phyloP scores from a whole-genome alignment of 92 coral and sea anemone species.

The Epizoanthus rinbou region DNA sequence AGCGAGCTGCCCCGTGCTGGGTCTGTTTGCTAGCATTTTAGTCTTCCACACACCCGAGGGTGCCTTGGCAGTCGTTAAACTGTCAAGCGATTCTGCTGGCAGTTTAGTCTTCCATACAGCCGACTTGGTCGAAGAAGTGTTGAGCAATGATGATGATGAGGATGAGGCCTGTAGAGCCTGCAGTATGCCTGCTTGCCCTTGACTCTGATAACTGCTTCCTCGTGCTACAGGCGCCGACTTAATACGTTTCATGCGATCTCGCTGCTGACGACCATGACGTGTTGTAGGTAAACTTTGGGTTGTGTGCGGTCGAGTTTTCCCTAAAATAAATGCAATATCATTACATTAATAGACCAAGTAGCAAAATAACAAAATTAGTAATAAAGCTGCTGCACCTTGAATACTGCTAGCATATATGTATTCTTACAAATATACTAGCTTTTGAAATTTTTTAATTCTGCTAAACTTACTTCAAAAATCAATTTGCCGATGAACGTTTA shows the following conservation, averaged over 20 bases:
- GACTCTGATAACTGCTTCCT: constrained; percentile 70
- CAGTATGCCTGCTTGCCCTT: constrained; percentile 66
- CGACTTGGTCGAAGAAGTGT: constrained; percentile 43
- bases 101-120: constrained; percentile 69
- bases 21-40: constrained; percentile 30
- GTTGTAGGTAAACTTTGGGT: constrained; percentile 79
- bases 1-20: constrained; percentile 49
- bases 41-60: constrained; percentile 68
- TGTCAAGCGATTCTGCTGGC: constrained; percentile 16
- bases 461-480: too few relatives aligned
- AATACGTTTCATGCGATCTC: constrained; percentile 62
- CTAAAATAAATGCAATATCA: constrained; percentile 27
- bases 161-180: constrained; percentile 64
- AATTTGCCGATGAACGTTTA: neutral
- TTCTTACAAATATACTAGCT: neutral
- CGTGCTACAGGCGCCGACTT: constrained; percentile 72
- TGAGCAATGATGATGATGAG: constrained; percentile 9
- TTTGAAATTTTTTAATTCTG: neutral
- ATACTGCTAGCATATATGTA: neutral
- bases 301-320: constrained; percentile 88
- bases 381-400: too few relatives aligned
- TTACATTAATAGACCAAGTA: too few relatives aligned
- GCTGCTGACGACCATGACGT: constrained; percentile 52
- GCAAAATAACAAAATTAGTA: too few relatives aligned
- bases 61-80: constrained; percentile 51